Conservation (phyloP, 2,888 invertebrate species). For the Orgyia antiqua region DNA sequence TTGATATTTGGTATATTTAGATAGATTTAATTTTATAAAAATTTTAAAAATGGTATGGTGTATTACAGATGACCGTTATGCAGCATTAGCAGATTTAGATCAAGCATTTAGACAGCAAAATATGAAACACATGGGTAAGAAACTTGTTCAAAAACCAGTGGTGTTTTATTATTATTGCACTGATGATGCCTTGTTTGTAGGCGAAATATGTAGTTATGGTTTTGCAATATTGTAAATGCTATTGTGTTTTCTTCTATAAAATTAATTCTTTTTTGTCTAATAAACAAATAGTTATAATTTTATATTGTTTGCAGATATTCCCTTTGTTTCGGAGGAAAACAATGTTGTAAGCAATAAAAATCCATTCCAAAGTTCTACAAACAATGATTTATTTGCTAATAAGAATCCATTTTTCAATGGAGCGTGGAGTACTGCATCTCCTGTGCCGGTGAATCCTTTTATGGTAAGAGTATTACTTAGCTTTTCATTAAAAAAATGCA, state of each 20-base stretch:
- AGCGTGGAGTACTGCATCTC: constrained; percentile 52
- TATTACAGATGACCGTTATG: constrained; percentile 91
- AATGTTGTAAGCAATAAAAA: constrained; percentile 56
- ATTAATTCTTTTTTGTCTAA: too few species aligned
- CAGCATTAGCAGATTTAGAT: constrained; percentile 96
- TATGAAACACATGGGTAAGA: constrained; percentile 64
- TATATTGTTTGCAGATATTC: too few species aligned
- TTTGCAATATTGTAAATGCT: too few species aligned
- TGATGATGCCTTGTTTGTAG: too few species aligned
- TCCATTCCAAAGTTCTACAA: constrained; percentile 67
- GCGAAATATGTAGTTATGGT: too few species aligned
- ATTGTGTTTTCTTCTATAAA: too few species aligned
- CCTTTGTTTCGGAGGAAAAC: constrained; percentile 58
- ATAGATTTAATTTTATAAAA: background rate
- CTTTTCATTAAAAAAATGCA: too few species aligned
- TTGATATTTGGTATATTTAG: background rate
- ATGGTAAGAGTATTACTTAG: constrained; percentile 50
- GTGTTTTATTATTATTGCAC: too few species aligned
- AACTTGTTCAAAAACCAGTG: background rate
- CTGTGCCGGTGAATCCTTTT: constrained; percentile 63
- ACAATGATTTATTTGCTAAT: constrained; percentile 62
- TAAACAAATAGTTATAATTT: too few species aligned
- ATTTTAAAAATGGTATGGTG: background rate
- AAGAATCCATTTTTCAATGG: constrained; percentile 71
- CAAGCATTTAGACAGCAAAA: constrained; percentile 81